These are phyloP conservation scores for Achroia grisella DNA, from an alignment of 1,140 invertebrate genomes.

Conservation along the genomic window DNA sequence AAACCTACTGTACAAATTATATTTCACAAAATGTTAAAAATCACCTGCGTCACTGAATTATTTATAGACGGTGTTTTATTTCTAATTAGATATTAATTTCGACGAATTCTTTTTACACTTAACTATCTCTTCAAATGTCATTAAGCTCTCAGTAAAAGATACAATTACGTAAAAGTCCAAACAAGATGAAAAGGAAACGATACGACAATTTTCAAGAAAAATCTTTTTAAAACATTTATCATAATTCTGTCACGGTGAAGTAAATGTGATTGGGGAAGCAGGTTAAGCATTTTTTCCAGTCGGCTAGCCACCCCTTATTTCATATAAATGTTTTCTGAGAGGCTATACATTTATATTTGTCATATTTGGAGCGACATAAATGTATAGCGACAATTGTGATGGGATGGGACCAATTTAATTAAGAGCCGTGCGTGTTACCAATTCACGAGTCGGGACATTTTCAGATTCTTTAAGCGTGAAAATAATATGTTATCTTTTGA, in stretches of 20 bases:
- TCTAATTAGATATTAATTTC: too few relatives aligned
- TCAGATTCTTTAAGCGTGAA: slow-evolving; percentile 8
- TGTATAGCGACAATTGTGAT: slow-evolving; percentile 33
- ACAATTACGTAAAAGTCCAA: not conserved
- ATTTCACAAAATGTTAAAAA: too few relatives aligned
- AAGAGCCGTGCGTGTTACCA: slow-evolving; percentile 8
- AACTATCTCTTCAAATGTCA: too few relatives aligned
- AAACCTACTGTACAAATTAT: too few relatives aligned
- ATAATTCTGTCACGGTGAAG: slow-evolving; percentile 34
- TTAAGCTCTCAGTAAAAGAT: not conserved
- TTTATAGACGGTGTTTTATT: too few relatives aligned
- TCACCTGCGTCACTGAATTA: too few relatives aligned
- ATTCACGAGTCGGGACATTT: slow-evolving; percentile 2
- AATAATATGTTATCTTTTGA: too few relatives aligned
- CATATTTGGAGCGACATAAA: slow-evolving; percentile 22
- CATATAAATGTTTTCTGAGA: slow-evolving; percentile 23
- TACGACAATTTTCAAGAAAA: slow-evolving; percentile 13
- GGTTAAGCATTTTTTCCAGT: slow-evolving; percentile 54
- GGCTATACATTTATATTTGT: slow-evolving; percentile 32
- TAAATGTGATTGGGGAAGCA: slow-evolving; percentile 49
- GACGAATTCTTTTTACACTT: too few relatives aligned
- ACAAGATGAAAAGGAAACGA: slow-evolving; percentile 11
- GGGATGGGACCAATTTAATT: slow-evolving; percentile 42
- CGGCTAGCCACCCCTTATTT: slow-evolving; percentile 37
- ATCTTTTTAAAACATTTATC: slow-evolving; percentile 30